Base-by-base conservation (phyloP, 2,888 invertebrate genomes). In the Drosophila putrida region DNA sequence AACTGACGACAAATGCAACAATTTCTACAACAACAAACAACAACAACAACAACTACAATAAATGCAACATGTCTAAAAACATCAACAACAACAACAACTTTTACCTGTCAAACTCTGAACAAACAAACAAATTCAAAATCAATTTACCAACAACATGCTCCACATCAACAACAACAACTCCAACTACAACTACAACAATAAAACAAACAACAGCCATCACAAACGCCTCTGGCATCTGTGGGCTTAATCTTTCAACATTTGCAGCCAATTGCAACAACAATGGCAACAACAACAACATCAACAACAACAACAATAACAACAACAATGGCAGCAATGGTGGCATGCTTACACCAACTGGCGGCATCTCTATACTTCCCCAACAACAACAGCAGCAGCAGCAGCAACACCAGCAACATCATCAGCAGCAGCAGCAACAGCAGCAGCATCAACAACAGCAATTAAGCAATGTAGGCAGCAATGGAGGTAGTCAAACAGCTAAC, bases 1-100 rank as follows among this genome's bases (percentile, higher is more conserved):
- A 92, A 90, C 92, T 93, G 93, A 93, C 93, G 93, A 92, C 93
- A 91, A 91, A 90, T 88, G 85, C 91, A 78, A 87, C 91, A 89
- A 89, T 85, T 79, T 87, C 88, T 76, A 82, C 90, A 75, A 90
- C 75, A 75, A 81, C 74, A 73, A 69, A 82, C 73, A 31, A 65
- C 71, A 63, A 67, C 72, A 75, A 82, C 75, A 71, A 80, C 78
- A 70, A 78, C 80, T 73, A 82, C 76, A 66, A 81, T 60, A 78
- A 78, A 80, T 69, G 74, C 83, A 78, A 86, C 82, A 79, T 75
- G 60, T 66, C 67, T 77, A 51, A 67, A 53, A 68, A 71, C 69
- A 78, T 79, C 78, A 83, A 71, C 69, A 78, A 81, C 78, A 83
- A 74, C 80, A 87, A 84, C 77, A 80, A 83, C 72, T 75, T 76